phyloP scores from a whole-genome alignment of 2,797 vertebrate genomes.

The Gouania willdenowi region DNA sequence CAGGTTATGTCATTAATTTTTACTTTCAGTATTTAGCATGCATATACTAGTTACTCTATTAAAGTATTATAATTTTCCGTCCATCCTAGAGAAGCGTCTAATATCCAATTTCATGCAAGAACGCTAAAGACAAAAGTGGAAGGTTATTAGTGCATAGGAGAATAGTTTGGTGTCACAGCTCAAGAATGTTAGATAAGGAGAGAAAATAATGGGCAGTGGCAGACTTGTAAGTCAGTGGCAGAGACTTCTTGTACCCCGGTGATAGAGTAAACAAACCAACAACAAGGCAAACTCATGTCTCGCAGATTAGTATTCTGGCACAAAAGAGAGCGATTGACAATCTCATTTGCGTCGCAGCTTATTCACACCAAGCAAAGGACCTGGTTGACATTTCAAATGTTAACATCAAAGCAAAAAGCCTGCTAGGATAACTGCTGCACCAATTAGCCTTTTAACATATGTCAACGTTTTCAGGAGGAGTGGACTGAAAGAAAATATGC shows the following conservation, averaged over 20 bases:
- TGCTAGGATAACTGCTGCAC: conserved; percentile 38
- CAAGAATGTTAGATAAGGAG: conserved; percentile 56
- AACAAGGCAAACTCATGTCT: conserved; percentile 37
- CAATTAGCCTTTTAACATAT: conserved; percentile 58
- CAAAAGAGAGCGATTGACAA: conserved; percentile 36
- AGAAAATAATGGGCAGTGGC: conserved; percentile 39
- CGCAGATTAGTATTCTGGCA: conserved; percentile 32
- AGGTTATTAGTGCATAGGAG: conserved; percentile 62
- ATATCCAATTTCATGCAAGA: conserved; percentile 78
- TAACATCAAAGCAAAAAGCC: conserved; percentile 47
- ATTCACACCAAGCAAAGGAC: conserved; percentile 25
- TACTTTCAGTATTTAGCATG: conserved; percentile 28
- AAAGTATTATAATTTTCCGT: conserved; percentile 46
- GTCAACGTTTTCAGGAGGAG: conserved; percentile 41
- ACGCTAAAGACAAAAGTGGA: conserved; percentile 65
- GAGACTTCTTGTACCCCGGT: conserved; percentile 13
- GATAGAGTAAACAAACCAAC: conserved; percentile 45
- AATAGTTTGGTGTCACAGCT: conserved; percentile 64
- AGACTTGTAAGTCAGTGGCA: conserved; percentile 13
- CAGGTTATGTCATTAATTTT: conserved; percentile 6
- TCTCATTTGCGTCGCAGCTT: conserved; percentile 46
- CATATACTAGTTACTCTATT: conserved; percentile 37
- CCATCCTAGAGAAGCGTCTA: conserved; percentile 57
- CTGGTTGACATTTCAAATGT: conserved; percentile 53
- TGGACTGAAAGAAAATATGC: conserved; percentile 34